Evolutionary conservation across 1,140 invertebrate species (phyloP).

Genomic region (Oncopodura yosiiana): DNA sequence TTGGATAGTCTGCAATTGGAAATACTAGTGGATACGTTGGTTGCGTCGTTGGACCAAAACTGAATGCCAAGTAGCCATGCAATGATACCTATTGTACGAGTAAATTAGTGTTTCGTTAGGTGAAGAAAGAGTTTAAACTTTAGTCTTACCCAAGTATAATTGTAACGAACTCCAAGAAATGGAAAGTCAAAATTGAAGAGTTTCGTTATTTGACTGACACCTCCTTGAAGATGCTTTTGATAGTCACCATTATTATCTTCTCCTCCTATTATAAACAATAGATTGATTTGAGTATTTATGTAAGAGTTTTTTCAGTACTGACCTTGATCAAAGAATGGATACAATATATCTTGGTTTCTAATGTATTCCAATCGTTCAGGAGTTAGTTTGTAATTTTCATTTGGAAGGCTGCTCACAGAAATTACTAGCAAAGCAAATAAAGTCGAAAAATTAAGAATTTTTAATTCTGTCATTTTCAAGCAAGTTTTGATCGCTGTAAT

Average conservation of each 20-base stretch:
- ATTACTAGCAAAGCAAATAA: too few species aligned
- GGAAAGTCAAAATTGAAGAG: conserved; percentile 84
- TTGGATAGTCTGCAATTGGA: conserved; percentile 72
- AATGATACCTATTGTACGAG: conserved; percentile 73
- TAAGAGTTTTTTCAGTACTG: too few species aligned
- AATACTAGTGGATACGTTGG: conserved; percentile 71
- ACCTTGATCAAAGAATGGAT: too few species aligned
- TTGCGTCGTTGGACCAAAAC: conserved; percentile 69
- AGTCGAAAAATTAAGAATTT: too few species aligned
- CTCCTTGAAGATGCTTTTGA: conserved; percentile 67
- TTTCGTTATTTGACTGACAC: conserved; percentile 70
- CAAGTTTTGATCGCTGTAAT: too few species aligned
- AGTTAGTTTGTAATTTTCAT: too few species aligned
- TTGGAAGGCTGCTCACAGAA: too few species aligned
- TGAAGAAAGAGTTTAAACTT: background rate
- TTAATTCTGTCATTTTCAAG: too few species aligned
- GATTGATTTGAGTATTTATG: too few species aligned
- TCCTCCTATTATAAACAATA: too few species aligned
- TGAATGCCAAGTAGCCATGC: conserved; percentile 81
- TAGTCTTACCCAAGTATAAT: conserved; percentile 73
- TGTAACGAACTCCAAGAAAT: conserved; percentile 83
- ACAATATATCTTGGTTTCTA: too few species aligned
- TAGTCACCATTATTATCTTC: conserved; percentile 64
- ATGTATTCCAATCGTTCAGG: too few species aligned
- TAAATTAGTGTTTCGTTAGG: conserved; percentile 31